phyloP scores from a whole-genome alignment of 1,140 invertebrate species.

The Apocrypta bakeri region DNA sequence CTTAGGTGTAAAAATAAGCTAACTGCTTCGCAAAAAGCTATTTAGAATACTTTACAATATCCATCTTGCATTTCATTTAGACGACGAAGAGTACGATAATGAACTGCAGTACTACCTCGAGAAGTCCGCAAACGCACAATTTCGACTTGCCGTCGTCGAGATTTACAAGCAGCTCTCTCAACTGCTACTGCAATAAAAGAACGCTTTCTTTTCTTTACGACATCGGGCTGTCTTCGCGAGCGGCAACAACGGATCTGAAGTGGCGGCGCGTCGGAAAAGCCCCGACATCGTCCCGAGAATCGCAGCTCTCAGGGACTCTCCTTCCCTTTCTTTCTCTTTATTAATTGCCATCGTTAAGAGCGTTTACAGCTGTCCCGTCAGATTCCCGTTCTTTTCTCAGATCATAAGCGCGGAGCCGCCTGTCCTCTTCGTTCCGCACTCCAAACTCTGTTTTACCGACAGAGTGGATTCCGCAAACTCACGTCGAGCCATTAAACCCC shows the following conservation, averaged over 20 bases:
- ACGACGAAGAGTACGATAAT: not conserved
- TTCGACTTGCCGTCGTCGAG: not conserved
- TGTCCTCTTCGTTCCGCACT: not conserved
- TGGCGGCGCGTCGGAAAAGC: not conserved
- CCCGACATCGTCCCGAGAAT: not conserved
- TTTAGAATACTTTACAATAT: no score
- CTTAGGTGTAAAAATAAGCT: not conserved
- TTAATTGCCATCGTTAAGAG: slow-evolving; percentile 41
- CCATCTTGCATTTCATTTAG: not conserved
- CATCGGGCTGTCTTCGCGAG: not conserved
- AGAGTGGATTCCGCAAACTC: not conserved
- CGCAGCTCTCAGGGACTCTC: slow-evolving; percentile 1
- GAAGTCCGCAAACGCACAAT: not conserved
- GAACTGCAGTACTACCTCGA: not conserved
- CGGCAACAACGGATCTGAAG: not conserved
- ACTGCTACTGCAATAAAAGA: slow-evolving; percentile 9
- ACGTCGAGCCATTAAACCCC: not conserved
- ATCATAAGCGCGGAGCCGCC: not conserved
- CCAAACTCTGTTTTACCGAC: slow-evolving; percentile 5
- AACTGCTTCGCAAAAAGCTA: no score
- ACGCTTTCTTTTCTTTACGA: slow-evolving; percentile 21
- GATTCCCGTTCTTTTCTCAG: slow-evolving; percentile 20
- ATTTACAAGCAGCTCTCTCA: not conserved
- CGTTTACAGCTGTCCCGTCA: slow-evolving; percentile 29
- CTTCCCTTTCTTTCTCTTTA: not conserved